Base-by-base conservation (phyloP, 2,113 vertebrate genomes). In the Gymnorhina tibicen region DNA sequence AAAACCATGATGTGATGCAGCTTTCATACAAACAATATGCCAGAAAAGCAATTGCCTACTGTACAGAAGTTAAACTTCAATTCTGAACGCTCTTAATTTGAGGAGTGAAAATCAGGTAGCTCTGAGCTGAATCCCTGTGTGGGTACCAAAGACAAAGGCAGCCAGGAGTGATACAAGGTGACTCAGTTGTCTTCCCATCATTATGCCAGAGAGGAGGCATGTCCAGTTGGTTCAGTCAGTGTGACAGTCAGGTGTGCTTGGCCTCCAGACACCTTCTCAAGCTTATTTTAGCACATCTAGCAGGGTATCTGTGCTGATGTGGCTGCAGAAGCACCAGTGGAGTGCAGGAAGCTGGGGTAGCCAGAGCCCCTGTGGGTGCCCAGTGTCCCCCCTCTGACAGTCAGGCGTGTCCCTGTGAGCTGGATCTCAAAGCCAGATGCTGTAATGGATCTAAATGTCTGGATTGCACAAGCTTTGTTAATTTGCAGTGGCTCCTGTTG, bases 351-450 rank as follows among this genome's bases (percentile, higher is more conserved):
- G 26, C 3, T 9, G 10, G 13, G 20, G 32, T 2, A 73, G n/a
- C 42, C 72, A 58, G 68, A 91, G 33, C 5, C 30, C 26, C 47
- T 44, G 49, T 5, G 41, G 10, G 41, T 35, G 33, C 19, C 22
- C 41, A 7, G 0, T 8, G 39, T 23, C 7, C 10, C 58, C 23
- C 4, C 13, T 72, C 27, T 1, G 0, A 24, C 0, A 5, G 24
- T 9, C 55, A 76, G 18, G 8, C 20, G 13, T 4, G 16, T 21
- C 37, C 33, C 39, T 23, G 14, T 6, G 23, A 81, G 58, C 47
- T 82, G 52, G 53, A 76, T 32, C 66, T 62, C 83, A 28, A 91
- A 83, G 41, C 8, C 78, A 95, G 46, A 52, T 7, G 18, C 13
- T 78, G 15, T 16, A 55, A 44, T 16, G 26, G 39, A 56, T 69